Evolutionary conservation across 23 tunicate species (phyloP), one percentile per base, ranked within the genome.

Genomic region (Styela clava): DNA sequence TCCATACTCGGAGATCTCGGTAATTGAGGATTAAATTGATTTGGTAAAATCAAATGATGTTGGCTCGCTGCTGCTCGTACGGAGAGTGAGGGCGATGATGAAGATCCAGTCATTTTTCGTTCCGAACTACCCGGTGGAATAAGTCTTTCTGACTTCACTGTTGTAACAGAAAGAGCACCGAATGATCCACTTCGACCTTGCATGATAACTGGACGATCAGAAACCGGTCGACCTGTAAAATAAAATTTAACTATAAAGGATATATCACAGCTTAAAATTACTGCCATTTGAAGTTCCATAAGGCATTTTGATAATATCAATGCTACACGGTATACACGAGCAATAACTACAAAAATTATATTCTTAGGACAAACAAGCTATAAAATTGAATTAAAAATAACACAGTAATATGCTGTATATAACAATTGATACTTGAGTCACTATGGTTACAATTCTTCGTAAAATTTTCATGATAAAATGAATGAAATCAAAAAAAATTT

Each of bases 1-100:
- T 91, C 97, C 52, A 79, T 73, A 52, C 90, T 85, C 33, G 97
- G 90, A 2, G 90, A 82, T 51, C 97, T 78, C 22, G 97, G 90
- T 2, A 91, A 85, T 52, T 83, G 90, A 7, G 90, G 97, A 63
- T 44, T 44, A 12, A 44, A 44, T 44, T 82, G 90, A 82, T 91
- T 91, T 35, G 97, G 97, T 5, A 91, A 89, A 30, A 91, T 83
- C 23, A 86, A 69, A 24, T 67, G 71, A 67, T 73, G 78, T 31
- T 31, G 26, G n/a, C 78, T 73, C 16, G 78, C 20, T 23, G 78
- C 51, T 0, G 71, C 2, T 67, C 71, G 71, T 16, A 31, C 51
- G 28, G 78, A 33, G 0, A 73, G 78, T 73, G 78, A 73, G 28
- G 78, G 78, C 25, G 78, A 32, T 44, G 81, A 77, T 9, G 81